A percentile compares a stretch with the other conserved stretches of the same genome.
Conservation (phyloP, 2,113 vertebrate species). For the Cyanoramphus novaezelandiae region DNA sequence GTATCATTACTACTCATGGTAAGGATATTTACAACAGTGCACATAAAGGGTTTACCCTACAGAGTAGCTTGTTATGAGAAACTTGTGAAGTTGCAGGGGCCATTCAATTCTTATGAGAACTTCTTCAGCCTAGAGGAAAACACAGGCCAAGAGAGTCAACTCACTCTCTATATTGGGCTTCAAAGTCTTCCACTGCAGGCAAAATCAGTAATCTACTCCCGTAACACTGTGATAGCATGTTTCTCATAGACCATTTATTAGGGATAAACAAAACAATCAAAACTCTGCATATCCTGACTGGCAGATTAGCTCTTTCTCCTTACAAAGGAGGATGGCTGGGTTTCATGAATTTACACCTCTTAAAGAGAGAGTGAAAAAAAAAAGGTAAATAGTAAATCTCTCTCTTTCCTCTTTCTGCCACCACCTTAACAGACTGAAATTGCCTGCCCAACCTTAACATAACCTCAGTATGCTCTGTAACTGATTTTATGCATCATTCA, state of each 20-base stretch:
- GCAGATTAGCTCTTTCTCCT: neutral
- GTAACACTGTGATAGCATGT: rapidly evolving
- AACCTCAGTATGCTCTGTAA: neutral
- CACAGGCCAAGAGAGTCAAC: neutral
- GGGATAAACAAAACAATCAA: neutral
- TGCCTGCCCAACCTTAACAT: neutral
- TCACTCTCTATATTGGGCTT: neutral
- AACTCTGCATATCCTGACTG: neutral
- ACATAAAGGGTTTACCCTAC: neutral
- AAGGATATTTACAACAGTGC: neutral
- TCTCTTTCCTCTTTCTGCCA: neutral
- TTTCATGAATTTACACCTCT: neutral
- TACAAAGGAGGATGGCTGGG: neutral
- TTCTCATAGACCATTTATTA: neutral
- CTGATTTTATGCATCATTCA: neutral
- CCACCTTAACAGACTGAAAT: neutral
- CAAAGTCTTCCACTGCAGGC: neutral
- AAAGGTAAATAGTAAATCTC: neutral
- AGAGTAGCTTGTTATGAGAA: neutral
- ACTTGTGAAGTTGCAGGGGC: neutral
- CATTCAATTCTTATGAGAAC: neutral
- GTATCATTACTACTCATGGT: neutral
- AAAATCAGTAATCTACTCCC: neutral
- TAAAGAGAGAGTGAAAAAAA: neutral
- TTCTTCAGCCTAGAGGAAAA: neutral